A percentile compares a stretch with the other conserved stretches of the same genome.
phyloP scores from a whole-genome alignment of 2,797 vertebrate genomes.

The Microctenopoma lineatum region DNA sequence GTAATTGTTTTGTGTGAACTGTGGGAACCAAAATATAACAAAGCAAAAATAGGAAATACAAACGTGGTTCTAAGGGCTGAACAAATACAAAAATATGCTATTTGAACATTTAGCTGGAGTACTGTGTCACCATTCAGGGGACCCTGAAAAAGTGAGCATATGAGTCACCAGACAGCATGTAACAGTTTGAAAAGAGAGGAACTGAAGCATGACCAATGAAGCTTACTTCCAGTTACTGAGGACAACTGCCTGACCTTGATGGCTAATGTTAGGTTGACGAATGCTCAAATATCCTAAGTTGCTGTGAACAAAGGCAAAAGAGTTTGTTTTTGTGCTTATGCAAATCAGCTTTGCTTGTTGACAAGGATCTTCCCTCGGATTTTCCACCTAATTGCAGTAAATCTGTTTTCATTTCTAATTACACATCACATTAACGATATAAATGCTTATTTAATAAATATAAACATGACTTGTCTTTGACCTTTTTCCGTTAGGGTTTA shows the following conservation, averaged over 20 bases:
- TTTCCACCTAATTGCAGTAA: slow-evolving; percentile 69
- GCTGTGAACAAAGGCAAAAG: slow-evolving; percentile 32
- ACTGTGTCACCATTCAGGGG: slow-evolving; percentile 11
- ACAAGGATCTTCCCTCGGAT: slow-evolving; percentile 70
- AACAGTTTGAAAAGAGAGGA: slow-evolving; percentile 15
- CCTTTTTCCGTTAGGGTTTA: slow-evolving; percentile 11
- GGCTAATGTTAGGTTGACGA: slow-evolving; percentile 8
- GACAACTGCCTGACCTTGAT: slow-evolving; percentile 23
- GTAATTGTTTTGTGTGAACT: not conserved
- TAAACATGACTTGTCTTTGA: slow-evolving; percentile 32
- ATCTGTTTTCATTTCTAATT: slow-evolving; percentile 75
- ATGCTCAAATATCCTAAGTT: slow-evolving; percentile 3
- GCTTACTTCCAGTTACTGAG: not conserved
- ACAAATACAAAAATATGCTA: not conserved
- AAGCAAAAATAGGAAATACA: not conserved
- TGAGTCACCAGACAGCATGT: slow-evolving; percentile 29
- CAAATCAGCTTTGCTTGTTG: slow-evolving; percentile 75
- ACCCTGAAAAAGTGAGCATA: slow-evolving; percentile 19
- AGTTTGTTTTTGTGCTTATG: slow-evolving; percentile 70
- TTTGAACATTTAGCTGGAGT: slow-evolving; percentile 23
- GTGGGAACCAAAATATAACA: slow-evolving; percentile 6
- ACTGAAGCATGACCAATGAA: not conserved
- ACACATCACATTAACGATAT: slow-evolving; percentile 62
- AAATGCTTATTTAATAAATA: slow-evolving; percentile 51
- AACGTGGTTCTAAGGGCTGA: slow-evolving; percentile 2